phyloP scores from a whole-genome alignment of 1,140 invertebrate species.

The Ostrea denselamellosa region DNA sequence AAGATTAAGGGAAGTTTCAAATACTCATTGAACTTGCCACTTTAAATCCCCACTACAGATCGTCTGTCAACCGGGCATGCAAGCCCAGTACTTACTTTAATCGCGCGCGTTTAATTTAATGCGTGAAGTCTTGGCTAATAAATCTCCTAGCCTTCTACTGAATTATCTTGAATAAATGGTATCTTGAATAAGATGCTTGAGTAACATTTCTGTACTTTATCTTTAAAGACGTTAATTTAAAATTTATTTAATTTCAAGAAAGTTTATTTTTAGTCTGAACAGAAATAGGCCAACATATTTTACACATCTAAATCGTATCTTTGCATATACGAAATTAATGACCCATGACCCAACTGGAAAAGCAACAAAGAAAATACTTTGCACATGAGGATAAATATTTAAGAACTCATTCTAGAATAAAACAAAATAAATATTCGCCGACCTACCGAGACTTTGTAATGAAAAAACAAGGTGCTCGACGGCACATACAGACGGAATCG shows the following conservation, averaged over 20 bases:
- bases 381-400: conserved; percentile 33
- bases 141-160: not conserved
- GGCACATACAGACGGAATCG: conserved; percentile 10
- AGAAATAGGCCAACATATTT: not conserved
- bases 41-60: not conserved
- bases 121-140: not conserved
- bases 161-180: not conserved
- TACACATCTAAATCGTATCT: not conserved
- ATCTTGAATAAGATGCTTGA: no score
- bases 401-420: conserved; percentile 15
- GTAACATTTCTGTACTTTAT: not conserved
- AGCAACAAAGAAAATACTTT: conserved; percentile 30
- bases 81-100: not conserved
- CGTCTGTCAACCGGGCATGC: not conserved
- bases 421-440: conserved; percentile 30
- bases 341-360: not conserved
- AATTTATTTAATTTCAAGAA: not conserved
- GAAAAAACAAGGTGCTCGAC: conserved; percentile 13
- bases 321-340: conserved; percentile 2
- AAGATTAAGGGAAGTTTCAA: not conserved
- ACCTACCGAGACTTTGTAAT: conserved; percentile 10
- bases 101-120: not conserved
- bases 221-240: not conserved
- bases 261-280: not conserved
- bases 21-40: not conserved